These are phyloP conservation scores for Bombyx mandarina DNA, from an alignment of 1,140 invertebrate species.

Conservation along the genomic window DNA sequence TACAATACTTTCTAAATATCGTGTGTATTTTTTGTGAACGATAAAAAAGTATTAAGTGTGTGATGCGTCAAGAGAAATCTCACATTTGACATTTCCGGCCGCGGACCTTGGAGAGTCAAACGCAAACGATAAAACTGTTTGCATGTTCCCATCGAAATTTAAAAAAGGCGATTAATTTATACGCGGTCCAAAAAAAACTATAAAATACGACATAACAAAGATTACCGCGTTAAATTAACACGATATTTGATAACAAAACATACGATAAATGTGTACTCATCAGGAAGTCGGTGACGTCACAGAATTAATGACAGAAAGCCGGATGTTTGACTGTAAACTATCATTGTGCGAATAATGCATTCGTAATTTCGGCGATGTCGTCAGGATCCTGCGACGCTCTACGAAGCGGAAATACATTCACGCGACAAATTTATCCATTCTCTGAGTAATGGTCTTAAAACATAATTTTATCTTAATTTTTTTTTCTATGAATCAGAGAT, in stretches of 20 bases:
- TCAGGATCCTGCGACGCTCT: constrained; percentile 31
- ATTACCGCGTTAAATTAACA: neutral
- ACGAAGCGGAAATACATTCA: constrained; percentile 41
- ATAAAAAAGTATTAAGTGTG: no score
- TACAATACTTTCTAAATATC: no score
- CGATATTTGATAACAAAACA: constrained; percentile 2
- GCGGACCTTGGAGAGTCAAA: constrained; percentile 34
- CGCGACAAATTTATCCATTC: constrained; percentile 29
- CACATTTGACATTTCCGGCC: constrained; percentile 24
- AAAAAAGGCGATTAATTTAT: no score
- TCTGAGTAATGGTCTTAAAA: constrained; percentile 19
- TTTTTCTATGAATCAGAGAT: constrained; percentile 11
- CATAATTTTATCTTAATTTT: constrained; percentile 32
- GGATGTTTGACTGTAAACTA: constrained; percentile 44
- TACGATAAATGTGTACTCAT: neutral
- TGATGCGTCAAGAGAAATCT: constrained; percentile 36
- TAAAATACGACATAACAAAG: no score
- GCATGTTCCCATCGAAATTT: no score
- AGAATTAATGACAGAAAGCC: constrained; percentile 28
- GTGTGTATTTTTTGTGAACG: no score
- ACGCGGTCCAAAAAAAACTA: no score
- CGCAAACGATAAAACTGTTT: constrained; percentile 4
- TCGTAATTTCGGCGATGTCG: constrained; percentile 26
- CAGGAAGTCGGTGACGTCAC: constrained; percentile 12
- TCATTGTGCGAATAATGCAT: constrained; percentile 32